Conservation (phyloP, 2,888 invertebrate genomes). For the Pogonocherus hispidulus region DNA sequence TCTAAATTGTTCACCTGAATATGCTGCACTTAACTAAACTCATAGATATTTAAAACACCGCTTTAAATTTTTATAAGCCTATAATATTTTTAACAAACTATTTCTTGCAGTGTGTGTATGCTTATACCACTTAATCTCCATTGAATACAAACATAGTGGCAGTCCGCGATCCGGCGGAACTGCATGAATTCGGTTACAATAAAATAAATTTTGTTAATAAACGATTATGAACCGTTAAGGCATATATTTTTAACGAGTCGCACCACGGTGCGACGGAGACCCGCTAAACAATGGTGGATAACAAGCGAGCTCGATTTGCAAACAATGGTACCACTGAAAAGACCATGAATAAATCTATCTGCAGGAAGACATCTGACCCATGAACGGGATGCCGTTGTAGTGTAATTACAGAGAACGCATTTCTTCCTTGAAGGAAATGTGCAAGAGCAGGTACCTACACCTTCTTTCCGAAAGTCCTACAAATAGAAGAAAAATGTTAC, state of each 20-base stretch:
- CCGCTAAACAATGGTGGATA: constrained; percentile 65
- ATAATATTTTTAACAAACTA: too few relatives aligned
- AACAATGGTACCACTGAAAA: constrained; percentile 65
- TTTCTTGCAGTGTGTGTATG: too few relatives aligned
- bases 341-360: constrained; percentile 62
- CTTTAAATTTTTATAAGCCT: too few relatives aligned
- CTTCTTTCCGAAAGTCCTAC: too few relatives aligned
- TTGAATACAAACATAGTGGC: constrained; percentile 5
- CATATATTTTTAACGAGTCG: constrained; percentile 56
- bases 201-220: constrained; percentile 49
- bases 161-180: background rate
- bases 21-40: too few relatives aligned
- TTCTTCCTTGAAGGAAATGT: constrained; percentile 23
- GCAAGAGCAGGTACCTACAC: background rate
- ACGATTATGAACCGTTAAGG: constrained; percentile 56
- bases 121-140: too few relatives aligned
- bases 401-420: constrained; percentile 50
- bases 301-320: constrained; percentile 66
- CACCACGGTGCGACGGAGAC: constrained; percentile 56
- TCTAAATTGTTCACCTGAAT: too few relatives aligned
- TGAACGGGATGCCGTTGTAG: constrained; percentile 57
- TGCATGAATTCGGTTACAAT: constrained; percentile 36
- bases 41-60: too few relatives aligned
- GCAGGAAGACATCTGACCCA: constrained; percentile 60
- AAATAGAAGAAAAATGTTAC: too few relatives aligned